Evolutionary conservation across 2,888 invertebrate species (phyloP).

Genomic region (Noctua janthe): DNA sequence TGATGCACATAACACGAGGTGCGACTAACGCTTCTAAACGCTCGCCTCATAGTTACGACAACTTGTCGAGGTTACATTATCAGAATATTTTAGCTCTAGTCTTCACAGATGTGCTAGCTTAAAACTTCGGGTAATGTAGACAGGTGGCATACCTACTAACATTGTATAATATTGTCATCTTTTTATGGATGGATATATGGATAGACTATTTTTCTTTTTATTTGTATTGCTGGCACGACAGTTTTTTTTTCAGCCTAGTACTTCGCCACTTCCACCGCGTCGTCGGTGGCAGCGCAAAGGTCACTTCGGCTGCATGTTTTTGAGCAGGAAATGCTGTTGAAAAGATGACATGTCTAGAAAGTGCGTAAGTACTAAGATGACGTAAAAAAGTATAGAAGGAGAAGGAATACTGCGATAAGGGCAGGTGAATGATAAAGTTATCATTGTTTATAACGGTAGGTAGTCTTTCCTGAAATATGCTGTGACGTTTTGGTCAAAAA

Average conservation of each 20-base stretch:
- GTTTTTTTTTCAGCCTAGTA: too few species aligned
- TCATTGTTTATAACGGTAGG: not conserved
- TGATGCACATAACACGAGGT: slow-evolving; percentile 21
- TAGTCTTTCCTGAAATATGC: not conserved
- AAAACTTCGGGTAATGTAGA: not conserved
- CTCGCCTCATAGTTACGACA: slow-evolving; percentile 20
- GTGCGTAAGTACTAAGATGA: not conserved
- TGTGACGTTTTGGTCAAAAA: not conserved
- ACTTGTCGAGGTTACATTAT: slow-evolving; percentile 32
- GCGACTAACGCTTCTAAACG: slow-evolving; percentile 25
- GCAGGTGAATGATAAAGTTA: not conserved
- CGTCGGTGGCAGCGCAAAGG: too few species aligned
- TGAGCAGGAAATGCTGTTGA: not conserved
- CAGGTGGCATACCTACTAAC: not conserved
- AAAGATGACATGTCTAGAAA: not conserved
- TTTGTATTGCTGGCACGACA: too few species aligned
- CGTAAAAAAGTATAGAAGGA: not conserved
- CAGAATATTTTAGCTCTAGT: slow-evolving; percentile 14
- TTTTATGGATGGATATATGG: not conserved
- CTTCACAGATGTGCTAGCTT: not conserved
- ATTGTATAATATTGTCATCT: not conserved
- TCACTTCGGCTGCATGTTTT: too few species aligned
- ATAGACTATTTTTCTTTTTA: not conserved
- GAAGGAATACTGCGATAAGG: not conserved
- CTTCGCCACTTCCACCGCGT: too few species aligned